Conservation (phyloP, 1,140 invertebrate species). For the Bactericera cockerelli region DNA sequence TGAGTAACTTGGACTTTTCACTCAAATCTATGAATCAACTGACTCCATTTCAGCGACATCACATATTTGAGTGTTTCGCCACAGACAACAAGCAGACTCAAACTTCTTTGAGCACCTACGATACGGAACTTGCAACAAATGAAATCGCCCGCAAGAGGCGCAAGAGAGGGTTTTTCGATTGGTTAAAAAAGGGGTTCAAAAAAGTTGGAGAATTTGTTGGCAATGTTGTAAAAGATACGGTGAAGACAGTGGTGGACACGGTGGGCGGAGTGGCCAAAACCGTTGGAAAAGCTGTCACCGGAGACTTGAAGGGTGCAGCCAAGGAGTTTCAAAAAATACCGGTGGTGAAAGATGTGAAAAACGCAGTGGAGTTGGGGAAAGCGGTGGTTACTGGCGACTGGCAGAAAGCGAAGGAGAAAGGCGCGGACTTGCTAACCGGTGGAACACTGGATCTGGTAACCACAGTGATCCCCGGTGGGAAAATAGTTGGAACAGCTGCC, state of each 20-base stretch:
- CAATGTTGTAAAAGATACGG: slow-evolving; percentile 13
- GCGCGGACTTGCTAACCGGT: slow-evolving; percentile 9
- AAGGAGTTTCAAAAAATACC: slow-evolving; percentile 15
- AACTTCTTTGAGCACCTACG: slow-evolving; percentile 5
- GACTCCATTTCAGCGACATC: slow-evolving; percentile 8
- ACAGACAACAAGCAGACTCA: slow-evolving; percentile 7
- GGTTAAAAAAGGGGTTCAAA: slow-evolving; percentile 9
- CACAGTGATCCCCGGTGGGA: slow-evolving; percentile 13
- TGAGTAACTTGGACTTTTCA: slow-evolving; percentile 11
- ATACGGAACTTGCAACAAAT: neutral
- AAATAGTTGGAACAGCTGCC: slow-evolving; percentile 12
- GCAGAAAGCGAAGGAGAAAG: slow-evolving; percentile 14
- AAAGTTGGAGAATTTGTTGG: slow-evolving; percentile 10
- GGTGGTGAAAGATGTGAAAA: slow-evolving; percentile 17
- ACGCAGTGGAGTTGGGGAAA: slow-evolving; percentile 11
- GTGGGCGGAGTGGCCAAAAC: slow-evolving; percentile 13
- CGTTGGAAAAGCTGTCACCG: slow-evolving; percentile 14
- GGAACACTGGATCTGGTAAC: slow-evolving; percentile 11
- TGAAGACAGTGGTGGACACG: slow-evolving; percentile 13
- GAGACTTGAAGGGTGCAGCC: slow-evolving; percentile 13
- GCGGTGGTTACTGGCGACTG: slow-evolving; percentile 15
- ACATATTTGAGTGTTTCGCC: slow-evolving; percentile 13
- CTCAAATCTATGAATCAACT: slow-evolving; percentile 8
- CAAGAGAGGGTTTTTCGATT: slow-evolving; percentile 13
- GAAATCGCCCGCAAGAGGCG: neutral